phyloP scores from a whole-genome alignment of 2,113 vertebrate species.

The Alectura lathami region DNA sequence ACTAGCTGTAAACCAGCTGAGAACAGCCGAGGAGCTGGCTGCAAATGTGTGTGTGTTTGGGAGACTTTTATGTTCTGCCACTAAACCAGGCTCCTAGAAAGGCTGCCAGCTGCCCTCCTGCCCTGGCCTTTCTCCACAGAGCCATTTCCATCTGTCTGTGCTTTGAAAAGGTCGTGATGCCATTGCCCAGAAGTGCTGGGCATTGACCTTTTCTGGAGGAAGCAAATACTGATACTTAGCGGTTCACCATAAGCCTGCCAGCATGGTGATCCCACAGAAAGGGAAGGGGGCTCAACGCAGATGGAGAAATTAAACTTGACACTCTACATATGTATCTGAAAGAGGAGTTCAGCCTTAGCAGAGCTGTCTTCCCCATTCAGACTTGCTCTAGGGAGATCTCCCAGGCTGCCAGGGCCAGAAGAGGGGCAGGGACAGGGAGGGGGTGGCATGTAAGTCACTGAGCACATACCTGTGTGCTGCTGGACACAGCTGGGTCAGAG shows the following conservation, averaged over 20 bases:
- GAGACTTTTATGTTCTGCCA: neutral
- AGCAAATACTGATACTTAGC: neutral
- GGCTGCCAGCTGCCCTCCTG: slow-evolving; percentile 28
- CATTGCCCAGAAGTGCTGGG: neutral
- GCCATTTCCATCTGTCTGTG: neutral
- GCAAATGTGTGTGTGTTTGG: neutral
- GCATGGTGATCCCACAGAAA: neutral
- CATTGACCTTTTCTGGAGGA: slow-evolving; percentile 36
- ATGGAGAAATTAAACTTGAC: neutral
- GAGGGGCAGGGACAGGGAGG: neutral
- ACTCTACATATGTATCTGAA: neutral
- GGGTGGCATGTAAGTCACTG: neutral
- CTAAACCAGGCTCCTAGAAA: neutral
- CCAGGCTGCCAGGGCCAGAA: neutral
- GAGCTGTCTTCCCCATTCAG: neutral
- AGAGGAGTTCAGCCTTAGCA: neutral
- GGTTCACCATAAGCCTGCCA: neutral
- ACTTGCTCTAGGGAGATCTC: neutral
- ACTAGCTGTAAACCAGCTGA: neutral
- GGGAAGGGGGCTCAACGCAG: neutral
- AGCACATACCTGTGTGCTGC: neutral
- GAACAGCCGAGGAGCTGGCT: neutral
- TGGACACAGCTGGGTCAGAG: neutral
- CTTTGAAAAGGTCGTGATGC: slow-evolving; percentile 39
- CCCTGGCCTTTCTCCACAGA: neutral